These are phyloP conservation scores for Acanthurus lineatus DNA, from an alignment of 2,797 vertebrate genomes.

Conservation along the genomic window DNA sequence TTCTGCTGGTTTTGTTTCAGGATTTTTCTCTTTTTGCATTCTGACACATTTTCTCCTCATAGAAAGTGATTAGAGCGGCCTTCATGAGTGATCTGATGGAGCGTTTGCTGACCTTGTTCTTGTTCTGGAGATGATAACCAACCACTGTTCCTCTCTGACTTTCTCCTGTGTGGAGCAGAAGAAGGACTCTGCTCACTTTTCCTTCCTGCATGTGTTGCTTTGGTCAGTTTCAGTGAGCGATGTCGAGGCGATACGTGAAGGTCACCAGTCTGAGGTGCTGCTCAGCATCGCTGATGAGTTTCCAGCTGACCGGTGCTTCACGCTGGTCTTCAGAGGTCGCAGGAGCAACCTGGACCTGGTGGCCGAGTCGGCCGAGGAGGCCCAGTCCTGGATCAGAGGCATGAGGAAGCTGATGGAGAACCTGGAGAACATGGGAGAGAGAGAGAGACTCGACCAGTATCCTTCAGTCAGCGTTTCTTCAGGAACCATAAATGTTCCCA, in stretches of 20 bases:
- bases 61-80: background rate
- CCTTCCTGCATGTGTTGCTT: background rate
- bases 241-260: conserved; percentile 92
- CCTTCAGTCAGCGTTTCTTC: conserved; percentile 68
- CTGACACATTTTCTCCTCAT: background rate
- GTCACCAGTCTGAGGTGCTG: conserved; percentile 93
- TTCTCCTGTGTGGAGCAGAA: background rate
- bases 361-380: conserved; percentile 89
- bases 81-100: background rate
- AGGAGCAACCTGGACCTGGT: conserved; percentile 93
- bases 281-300: conserved; percentile 92
- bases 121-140: background rate
- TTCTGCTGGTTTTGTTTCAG: background rate
- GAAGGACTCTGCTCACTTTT: background rate
- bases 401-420: conserved; percentile 91
- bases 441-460: conserved; percentile 96
- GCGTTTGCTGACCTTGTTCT: background rate
- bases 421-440: conserved; percentile 92
- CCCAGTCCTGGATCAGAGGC: conserved; percentile 92
- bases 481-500: background rate
- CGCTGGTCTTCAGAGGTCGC: conserved; percentile 93
- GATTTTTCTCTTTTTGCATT: background rate
- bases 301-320: conserved; percentile 91
- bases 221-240: conserved; percentile 92
- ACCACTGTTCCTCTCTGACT: background rate